Percentiles rank a stretch among this genome's conserved stretches.
These are phyloP conservation scores for Heliconius erato DNA, from an alignment of 2,888 invertebrate genomes.

Conservation along the genomic window DNA sequence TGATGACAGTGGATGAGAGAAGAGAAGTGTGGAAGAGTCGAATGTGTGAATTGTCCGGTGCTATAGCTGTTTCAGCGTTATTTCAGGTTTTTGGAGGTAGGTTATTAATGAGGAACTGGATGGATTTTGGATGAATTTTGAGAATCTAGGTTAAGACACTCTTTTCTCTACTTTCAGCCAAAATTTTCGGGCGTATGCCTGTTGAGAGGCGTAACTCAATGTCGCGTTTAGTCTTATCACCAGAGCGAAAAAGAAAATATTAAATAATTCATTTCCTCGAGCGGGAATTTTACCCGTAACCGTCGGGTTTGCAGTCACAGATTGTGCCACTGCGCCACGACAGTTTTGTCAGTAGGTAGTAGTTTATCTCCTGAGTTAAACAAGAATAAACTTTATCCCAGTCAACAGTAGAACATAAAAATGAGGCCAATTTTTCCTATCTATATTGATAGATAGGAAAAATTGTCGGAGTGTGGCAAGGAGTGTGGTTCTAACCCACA, in stretches of 20 bases:
- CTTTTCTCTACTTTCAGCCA: not conserved
- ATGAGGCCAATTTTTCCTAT: no score
- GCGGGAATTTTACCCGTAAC: not conserved
- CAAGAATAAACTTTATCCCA: no score
- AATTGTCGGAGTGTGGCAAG: no score
- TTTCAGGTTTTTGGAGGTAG: slow-evolving; percentile 90
- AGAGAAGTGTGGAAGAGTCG: slow-evolving; percentile 89
- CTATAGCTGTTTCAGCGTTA: slow-evolving; percentile 91
- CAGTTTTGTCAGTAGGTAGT: not conserved
- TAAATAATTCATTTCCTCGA: not conserved
- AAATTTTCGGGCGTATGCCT: not conserved
- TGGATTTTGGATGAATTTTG: not conserved
- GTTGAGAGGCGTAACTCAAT: not conserved
- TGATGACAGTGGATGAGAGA: slow-evolving; percentile 85
- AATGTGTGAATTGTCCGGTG: slow-evolving; percentile 93
- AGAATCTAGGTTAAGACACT: not conserved
- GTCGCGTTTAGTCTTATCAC: not conserved
- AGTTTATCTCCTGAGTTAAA: no score
- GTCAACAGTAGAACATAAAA: no score
- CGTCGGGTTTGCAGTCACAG: not conserved
- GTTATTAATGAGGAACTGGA: not conserved
- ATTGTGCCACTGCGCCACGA: no score
- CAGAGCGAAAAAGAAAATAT: not conserved
- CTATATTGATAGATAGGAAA: no score
- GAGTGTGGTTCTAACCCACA: no score